phyloP scores from a whole-genome alignment of 2,113 vertebrate genomes.

The Capricornis sumatraensis region DNA sequence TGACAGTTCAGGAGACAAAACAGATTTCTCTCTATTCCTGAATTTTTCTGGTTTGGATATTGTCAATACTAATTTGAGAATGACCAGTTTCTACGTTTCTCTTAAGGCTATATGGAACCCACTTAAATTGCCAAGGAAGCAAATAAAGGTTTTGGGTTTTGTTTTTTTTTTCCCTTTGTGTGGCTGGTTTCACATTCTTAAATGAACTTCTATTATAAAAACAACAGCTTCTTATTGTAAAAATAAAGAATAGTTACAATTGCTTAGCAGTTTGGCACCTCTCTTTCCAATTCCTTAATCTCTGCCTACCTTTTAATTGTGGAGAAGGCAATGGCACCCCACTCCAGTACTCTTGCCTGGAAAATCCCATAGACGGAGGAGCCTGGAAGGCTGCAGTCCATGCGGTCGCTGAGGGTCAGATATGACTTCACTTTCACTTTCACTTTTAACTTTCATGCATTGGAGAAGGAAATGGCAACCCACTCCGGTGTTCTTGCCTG shows the following conservation, averaged over 20 bases:
- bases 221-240: background rate
- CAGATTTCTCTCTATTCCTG: background rate
- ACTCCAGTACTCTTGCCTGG: too few relatives aligned
- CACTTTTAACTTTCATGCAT: too few relatives aligned
- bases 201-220: constrained; percentile 4
- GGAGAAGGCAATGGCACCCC: too few relatives aligned
- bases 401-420: fast-evolving
- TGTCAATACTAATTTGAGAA: background rate
- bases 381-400: too few relatives aligned
- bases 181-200: background rate
- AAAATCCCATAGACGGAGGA: too few relatives aligned
- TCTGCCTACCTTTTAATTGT: background rate
- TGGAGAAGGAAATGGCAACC: too few relatives aligned
- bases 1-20: background rate
- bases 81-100: background rate
- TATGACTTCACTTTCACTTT: too few relatives aligned
- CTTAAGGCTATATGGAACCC: background rate
- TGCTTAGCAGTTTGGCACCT: background rate
- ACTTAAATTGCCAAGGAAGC: background rate
- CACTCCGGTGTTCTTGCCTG: too few relatives aligned
- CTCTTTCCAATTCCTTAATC: background rate
- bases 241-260: background rate
- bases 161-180: background rate
- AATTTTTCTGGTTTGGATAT: background rate
- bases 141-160: background rate